Base-by-base conservation (phyloP, 1,140 invertebrate genomes). In the Scaptodrosophila lebanonensis region DNA sequence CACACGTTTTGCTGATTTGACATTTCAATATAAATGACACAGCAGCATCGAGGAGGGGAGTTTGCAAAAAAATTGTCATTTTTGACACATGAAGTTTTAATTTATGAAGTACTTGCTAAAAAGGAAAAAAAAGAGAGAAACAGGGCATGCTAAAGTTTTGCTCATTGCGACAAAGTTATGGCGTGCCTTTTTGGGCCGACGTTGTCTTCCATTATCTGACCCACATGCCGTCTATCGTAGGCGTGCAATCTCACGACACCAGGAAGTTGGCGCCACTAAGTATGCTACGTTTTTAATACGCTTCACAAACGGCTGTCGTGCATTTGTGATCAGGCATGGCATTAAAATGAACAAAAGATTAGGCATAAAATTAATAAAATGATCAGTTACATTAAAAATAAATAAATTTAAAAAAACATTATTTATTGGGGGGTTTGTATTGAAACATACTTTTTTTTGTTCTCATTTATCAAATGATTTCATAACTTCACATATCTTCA, bases 81-180 rank as follows among this genome's bases (percentile, higher is more conserved):
- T 68, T 39, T 79, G 73, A 79, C 73, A 58, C 65, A 79, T 79
- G 56, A 72, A 72, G 73, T 58, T 67, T 71, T 79, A 79, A 77
- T 79, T 77, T 77, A 77, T 77, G 73, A 77, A 77, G 73, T 77
- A 64, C 39, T 12, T 35, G 30, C 40, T 27, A 35, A 54, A n/a
- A 17, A 4, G 53, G 49, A 52, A 62, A 59, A 57, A 45, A 42
- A 25, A 15, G 32, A 49, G n/a, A 45, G 33, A 45, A 27, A 40
- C 38, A 44, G 9, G 38, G 59, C 43, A 49, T 11, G 50, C 52
- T 42, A 63, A 54, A 70, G 48, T 72, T 65, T 54, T 36, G 51
- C 59, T 42, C 33, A 32, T 53, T 42, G 3, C 17, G 59, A 35
- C 13, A 53, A 27, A 47, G 51, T 61, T 51, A 52, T 39, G n/a